phyloP scores from a whole-genome alignment of 2,888 invertebrate genomes.

The Apodemia duryi region DNA sequence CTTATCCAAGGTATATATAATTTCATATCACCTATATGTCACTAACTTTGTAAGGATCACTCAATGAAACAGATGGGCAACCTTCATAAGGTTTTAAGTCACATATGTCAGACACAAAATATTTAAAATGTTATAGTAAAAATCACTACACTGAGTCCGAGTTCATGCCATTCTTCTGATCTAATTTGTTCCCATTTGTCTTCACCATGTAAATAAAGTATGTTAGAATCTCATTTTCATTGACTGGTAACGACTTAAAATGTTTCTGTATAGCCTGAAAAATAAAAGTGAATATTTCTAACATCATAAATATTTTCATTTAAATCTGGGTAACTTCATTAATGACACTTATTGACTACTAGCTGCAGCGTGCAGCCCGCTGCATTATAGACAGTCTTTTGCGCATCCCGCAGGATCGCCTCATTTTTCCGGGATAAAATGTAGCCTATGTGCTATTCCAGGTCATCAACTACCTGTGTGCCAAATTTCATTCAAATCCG shows the following conservation, averaged over 20 bases:
- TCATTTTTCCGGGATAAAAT: too few species aligned
- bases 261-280: slow-evolving; percentile 95
- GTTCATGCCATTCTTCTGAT: slow-evolving; percentile 88
- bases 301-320: too few species aligned
- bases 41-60: slow-evolving; percentile 6
- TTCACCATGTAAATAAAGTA: slow-evolving; percentile 98
- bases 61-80: not conserved
- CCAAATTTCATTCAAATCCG: too few species aligned
- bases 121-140: not conserved
- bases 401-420: too few species aligned
- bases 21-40: slow-evolving; percentile 37
- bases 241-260: slow-evolving; percentile 95
- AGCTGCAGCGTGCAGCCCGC: too few species aligned
- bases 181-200: slow-evolving; percentile 92
- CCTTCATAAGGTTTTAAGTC: slow-evolving; percentile 1
- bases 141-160: slow-evolving; percentile 76
- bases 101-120: slow-evolving; percentile 4
- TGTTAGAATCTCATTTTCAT: slow-evolving; percentile 96
- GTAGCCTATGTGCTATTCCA: too few species aligned
- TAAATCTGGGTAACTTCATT: too few species aligned
- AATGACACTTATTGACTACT: too few species aligned
- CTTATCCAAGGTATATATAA: not conserved
- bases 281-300: slow-evolving; percentile 31
- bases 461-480: too few species aligned
- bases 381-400: too few species aligned